phyloP scores from a whole-genome alignment of 2,888 invertebrate species.

The Thera obeliscata region DNA sequence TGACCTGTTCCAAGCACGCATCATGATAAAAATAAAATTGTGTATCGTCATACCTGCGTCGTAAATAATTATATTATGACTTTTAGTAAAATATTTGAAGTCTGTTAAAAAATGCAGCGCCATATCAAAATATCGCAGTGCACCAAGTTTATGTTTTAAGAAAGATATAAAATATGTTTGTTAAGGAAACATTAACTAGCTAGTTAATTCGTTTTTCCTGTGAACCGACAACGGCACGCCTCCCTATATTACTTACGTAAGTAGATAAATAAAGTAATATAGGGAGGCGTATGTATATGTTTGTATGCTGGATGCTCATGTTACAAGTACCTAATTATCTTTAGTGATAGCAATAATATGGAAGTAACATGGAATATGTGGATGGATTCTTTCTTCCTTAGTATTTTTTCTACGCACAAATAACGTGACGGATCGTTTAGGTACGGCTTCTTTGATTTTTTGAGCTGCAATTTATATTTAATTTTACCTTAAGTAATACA shows the following conservation, averaged over 20 bases:
- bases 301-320: constrained; percentile 8
- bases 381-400: neutral
- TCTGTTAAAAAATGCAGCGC: constrained; percentile 9
- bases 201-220: constrained; percentile 23
- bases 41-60: constrained; percentile 16
- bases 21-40: constrained; percentile 24
- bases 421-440: neutral
- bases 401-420: neutral
- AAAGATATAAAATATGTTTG: constrained; percentile 3
- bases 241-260: constrained; percentile 2
- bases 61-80: constrained; percentile 19
- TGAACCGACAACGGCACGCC: neutral
- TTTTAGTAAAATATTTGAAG: neutral
- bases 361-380: neutral
- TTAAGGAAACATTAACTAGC: constrained; percentile 10
- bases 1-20: constrained; percentile 50
- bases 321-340: constrained; percentile 14
- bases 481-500: no score
- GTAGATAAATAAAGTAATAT: neutral
- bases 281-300: neutral
- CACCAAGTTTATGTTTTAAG: constrained; percentile 1
- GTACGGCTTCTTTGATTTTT: neutral
- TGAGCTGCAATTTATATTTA: neutral
- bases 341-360: constrained; percentile 5
- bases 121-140: constrained; percentile 4